phyloP scores from a whole-genome alignment of 2,113 vertebrate species.

The Gymnarchus niloticus region DNA sequence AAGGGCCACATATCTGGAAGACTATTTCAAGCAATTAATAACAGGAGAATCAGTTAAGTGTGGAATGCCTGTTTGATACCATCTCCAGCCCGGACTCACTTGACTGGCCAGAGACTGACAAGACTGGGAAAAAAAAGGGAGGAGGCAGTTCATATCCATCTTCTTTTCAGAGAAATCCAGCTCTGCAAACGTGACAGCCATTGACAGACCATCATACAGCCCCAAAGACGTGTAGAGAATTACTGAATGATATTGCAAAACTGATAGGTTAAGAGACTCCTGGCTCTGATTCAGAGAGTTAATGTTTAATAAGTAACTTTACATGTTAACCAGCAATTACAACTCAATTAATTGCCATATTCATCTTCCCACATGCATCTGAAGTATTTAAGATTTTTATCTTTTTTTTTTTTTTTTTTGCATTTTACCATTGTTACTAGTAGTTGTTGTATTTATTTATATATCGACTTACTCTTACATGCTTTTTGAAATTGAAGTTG shows the following conservation, averaged over 20 bases:
- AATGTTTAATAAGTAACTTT: not conserved
- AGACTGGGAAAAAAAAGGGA: not conserved
- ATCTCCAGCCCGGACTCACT: constrained; percentile 28
- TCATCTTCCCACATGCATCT: not conserved
- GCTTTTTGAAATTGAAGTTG: constrained; percentile 21
- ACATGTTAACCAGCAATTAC: not conserved
- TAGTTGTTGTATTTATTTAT: constrained; percentile 6
- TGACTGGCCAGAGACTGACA: constrained; percentile 24
- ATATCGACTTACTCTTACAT: not conserved
- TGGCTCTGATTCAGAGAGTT: not conserved
- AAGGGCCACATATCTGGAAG: constrained; percentile 41
- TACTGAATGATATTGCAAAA: not conserved
- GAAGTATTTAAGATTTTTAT: not conserved
- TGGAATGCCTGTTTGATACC: constrained; percentile 43
- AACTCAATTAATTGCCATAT: not conserved
- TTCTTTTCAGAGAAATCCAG: not conserved
- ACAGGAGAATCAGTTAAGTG: constrained; percentile 44
- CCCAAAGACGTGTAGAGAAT: not conserved
- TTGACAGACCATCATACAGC: not conserved
- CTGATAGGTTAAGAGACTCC: not conserved
- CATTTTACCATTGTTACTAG: not conserved
- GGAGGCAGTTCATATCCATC: constrained; percentile 28
- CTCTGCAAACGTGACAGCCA: not conserved
- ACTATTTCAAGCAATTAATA: constrained; percentile 49
- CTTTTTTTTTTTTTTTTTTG: not conserved